These are phyloP conservation scores for Paradoxurus hermaphroditus DNA, from an alignment of 2,113 vertebrate genomes.

Conservation along the genomic window DNA sequence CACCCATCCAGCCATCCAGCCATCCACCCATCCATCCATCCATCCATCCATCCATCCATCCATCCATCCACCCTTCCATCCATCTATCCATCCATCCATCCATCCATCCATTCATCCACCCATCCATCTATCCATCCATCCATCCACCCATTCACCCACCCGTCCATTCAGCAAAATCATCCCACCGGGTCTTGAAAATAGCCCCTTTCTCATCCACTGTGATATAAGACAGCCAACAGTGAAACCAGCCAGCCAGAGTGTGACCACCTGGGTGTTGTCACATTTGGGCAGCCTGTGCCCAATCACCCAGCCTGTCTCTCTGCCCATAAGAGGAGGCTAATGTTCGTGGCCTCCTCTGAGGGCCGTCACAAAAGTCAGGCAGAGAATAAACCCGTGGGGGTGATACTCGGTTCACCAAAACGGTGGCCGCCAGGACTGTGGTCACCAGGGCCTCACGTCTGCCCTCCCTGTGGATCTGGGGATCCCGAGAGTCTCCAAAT, in stretches of 20 bases:
- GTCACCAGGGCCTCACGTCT: not conserved
- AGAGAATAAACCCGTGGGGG: fast-evolving
- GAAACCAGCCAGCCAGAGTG: fast-evolving
- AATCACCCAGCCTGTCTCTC: not conserved
- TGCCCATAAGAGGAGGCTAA: fast-evolving
- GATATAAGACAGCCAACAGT: fast-evolving
- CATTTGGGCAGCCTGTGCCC: fast-evolving
- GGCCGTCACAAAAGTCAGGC: fast-evolving
- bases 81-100: too few relatives aligned
- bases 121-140: too few relatives aligned
- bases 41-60: too few relatives aligned
- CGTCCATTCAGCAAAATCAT: fast-evolving
- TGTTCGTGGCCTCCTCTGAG: fast-evolving
- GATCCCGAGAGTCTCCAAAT: not conserved
- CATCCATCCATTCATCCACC: too few relatives aligned
- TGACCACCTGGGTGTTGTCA: fast-evolving
- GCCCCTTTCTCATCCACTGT: too few relatives aligned
- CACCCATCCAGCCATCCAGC: too few relatives aligned
- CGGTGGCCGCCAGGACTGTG: fast-evolving
- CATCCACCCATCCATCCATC: too few relatives aligned
- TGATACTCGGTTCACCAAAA: fast-evolving
- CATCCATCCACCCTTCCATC: fast-evolving
- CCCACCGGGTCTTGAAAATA: not conserved
- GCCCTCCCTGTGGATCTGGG: not conserved
- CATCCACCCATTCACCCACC: fast-evolving